A percentile compares a stretch with the other conserved stretches of the same genome.
Conservation (phyloP, 2,888 invertebrate species). For the Agrilus mali region DNA sequence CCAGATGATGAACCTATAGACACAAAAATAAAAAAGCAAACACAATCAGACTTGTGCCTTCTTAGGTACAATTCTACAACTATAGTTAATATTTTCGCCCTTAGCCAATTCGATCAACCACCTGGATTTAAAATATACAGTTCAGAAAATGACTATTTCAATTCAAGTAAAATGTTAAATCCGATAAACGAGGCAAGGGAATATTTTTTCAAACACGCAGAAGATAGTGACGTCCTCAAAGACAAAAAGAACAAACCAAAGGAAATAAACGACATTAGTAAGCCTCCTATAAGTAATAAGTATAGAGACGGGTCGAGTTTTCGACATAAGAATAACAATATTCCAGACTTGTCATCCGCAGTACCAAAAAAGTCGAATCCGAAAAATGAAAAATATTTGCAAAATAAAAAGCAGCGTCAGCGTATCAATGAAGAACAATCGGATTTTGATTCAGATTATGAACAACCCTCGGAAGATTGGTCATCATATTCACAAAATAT, state of each 20-base stretch:
- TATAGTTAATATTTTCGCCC: conserved; percentile 51
- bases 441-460: conserved; percentile 17
- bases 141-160: conserved; percentile 39
- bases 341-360: too few relatives aligned
- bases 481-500: conserved; percentile 1
- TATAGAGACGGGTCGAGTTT: conserved; percentile 22
- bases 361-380: not conserved
- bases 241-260: not conserved
- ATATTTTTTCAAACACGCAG: conserved; percentile 26
- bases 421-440: conserved; percentile 9
- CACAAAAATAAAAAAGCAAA: conserved; percentile 14
- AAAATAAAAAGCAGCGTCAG: too few relatives aligned
- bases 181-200: conserved; percentile 25
- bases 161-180: not conserved
- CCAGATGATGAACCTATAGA: conserved; percentile 6
- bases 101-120: conserved; percentile 50
- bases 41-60: conserved; percentile 48
- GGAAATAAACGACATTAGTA: conserved; percentile 1
- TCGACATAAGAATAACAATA: conserved; percentile 23
- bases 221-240: conserved; percentile 10
- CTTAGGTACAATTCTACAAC: conserved; percentile 57
- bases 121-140: conserved; percentile 63
- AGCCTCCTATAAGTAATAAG: conserved; percentile 6
- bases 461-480: conserved; percentile 15
- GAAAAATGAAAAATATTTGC: not conserved